Percentiles rank a stretch among this genome's conserved stretches.
Evolutionary conservation across 37 sponge, comb jelly and placozoan species (phyloP).

Genomic region (Hormiphora californensis): DNA sequence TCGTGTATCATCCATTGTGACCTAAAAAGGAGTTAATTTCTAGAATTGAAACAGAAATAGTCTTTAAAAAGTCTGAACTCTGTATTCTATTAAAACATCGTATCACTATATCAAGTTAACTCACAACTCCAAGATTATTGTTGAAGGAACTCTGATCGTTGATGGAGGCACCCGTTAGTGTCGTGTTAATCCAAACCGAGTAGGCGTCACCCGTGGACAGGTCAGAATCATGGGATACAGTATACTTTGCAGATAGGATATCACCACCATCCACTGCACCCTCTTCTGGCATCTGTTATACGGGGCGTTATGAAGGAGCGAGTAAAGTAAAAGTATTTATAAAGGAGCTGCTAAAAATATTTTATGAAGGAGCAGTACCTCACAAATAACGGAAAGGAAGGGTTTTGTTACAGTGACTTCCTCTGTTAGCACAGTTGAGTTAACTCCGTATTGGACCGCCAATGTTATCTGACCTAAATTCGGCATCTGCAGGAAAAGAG

Average conservation of each 20-base stretch:
- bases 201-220: conserved; percentile 27
- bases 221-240: not conserved
- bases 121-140: not conserved
- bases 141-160: not conserved
- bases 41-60: too few relatives aligned
- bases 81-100: not conserved
- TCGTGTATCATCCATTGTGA: not conserved
- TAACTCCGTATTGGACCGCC: conserved; percentile 34
- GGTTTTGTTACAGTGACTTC: not conserved
- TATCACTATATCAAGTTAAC: not conserved
- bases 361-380: too few relatives aligned
- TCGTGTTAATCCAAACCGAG: not conserved
- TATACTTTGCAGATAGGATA: not conserved
- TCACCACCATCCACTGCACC: not conserved
- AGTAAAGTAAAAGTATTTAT: too few relatives aligned
- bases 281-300: not conserved
- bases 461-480: too few relatives aligned
- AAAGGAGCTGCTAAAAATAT: too few relatives aligned
- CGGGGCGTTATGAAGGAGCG: too few relatives aligned
- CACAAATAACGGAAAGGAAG: too few relatives aligned
- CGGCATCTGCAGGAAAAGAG: too few relatives aligned
- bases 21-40: not conserved
- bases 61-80: too few relatives aligned
- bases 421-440: not conserved
- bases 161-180: not conserved